Evolutionary conservation across 37 sponge, comb jelly and placozoan genomes (phyloP).

Genomic region (Eunapius fragilis): DNA sequence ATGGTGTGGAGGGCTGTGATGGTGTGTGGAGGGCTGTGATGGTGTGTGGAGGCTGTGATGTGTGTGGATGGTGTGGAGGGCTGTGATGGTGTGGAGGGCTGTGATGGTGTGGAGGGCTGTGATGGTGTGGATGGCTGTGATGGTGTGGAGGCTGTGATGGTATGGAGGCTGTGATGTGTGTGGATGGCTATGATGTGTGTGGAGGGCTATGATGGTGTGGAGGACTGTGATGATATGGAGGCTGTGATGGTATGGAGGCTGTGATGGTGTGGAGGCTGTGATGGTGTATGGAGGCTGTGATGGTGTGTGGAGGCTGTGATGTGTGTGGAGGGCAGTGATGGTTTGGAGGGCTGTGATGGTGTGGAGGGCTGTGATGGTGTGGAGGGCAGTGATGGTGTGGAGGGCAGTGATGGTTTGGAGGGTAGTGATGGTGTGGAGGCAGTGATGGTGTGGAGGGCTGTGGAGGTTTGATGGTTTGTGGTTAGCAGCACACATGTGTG

Average conservation of each 20-base stretch:
- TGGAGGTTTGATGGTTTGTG: no score
- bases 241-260: background rate
- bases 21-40: background rate
- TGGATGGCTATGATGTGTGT: constrained; percentile 27
- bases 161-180: no score
- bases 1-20: background rate
- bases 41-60: no score
- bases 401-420: background rate
- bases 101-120: background rate
- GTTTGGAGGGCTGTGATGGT: background rate
- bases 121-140: background rate
- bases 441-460: constrained; percentile 30
- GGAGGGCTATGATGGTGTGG: background rate
- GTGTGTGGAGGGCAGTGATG: background rate
- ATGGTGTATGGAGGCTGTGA: background rate
- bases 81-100: background rate
- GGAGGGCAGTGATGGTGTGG: constrained; percentile 31
- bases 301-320: constrained; percentile 27
- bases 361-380: background rate
- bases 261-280: no score
- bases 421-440: background rate
- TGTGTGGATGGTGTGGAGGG: constrained; percentile 51
- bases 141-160: no score
- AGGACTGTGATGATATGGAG: background rate
- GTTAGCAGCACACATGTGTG: background rate